Percentiles rank a stretch among this genome's conserved stretches.
These are phyloP conservation scores for Andinoacara biseriatus DNA, from an alignment of 2,113 vertebrate species.

Conservation along the genomic window DNA sequence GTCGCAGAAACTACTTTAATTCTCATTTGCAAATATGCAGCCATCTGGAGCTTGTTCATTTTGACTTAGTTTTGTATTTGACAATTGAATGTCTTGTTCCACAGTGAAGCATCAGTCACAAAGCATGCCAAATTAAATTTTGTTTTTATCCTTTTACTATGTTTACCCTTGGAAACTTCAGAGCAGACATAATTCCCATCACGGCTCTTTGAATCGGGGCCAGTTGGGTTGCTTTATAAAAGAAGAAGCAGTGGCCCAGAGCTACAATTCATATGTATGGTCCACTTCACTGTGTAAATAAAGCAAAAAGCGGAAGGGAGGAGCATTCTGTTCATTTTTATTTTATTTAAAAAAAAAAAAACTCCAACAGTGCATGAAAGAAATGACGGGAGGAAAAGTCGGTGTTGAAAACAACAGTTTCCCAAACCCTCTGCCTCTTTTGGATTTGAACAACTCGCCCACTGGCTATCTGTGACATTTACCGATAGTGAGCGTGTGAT, in stretches of 20 bases:
- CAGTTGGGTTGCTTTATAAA: background rate
- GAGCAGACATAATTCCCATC: background rate
- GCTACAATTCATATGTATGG: background rate
- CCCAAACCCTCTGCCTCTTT: constrained; percentile 2
- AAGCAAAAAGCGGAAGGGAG: background rate
- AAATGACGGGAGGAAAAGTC: background rate
- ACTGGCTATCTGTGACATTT: constrained; percentile 58
- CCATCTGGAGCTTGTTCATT: background rate
- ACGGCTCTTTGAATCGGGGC: background rate
- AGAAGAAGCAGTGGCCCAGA: background rate
- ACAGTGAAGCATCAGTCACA: background rate
- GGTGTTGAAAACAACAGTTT: constrained; percentile 30
- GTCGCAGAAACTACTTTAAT: background rate
- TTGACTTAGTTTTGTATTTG: background rate
- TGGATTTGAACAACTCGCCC: constrained; percentile 30
- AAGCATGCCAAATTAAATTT: background rate
- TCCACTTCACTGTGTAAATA: background rate
- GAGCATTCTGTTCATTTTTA: background rate
- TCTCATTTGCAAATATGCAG: background rate
- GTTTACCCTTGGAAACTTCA: background rate
- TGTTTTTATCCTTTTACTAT: background rate
- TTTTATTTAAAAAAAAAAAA: background rate
- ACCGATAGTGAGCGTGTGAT: constrained; percentile 53
- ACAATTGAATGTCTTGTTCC: background rate
- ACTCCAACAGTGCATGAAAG: background rate